Conservation (phyloP, 1,140 invertebrate species). For the Lasaia peninsularis region DNA sequence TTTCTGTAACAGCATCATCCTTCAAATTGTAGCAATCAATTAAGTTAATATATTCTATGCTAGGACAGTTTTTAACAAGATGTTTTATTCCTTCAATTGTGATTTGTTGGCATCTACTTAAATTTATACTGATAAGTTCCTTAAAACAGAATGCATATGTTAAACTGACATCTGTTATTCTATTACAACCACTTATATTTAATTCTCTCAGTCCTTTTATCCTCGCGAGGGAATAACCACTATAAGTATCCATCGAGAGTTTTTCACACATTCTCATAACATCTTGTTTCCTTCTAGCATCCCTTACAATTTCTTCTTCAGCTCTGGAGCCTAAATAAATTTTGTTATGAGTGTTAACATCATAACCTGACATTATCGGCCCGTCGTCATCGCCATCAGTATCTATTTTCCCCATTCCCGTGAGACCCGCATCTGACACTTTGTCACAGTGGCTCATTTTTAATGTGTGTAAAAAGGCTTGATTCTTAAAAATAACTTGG, state of each 20-base stretch:
- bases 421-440: constrained; percentile 83
- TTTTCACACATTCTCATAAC: constrained; percentile 80
- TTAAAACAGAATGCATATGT: constrained; percentile 82
- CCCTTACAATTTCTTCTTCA: constrained; percentile 82
- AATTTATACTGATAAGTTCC: constrained; percentile 79
- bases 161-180: constrained; percentile 84
- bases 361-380: constrained; percentile 48
- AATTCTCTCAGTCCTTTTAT: constrained; percentile 78
- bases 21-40: constrained; percentile 82
- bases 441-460: constrained; percentile 81
- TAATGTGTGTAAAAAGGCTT: constrained; percentile 79
- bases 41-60: constrained; percentile 83
- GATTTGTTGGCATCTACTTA: constrained; percentile 84
- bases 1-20: constrained; percentile 80
- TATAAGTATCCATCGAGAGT: constrained; percentile 61
- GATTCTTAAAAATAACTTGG: constrained; percentile 80
- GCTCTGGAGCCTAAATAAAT: constrained; percentile 81
- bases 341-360: constrained; percentile 50
- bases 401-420: constrained; percentile 78
- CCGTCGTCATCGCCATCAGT: constrained; percentile 44
- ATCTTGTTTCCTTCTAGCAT: constrained; percentile 80
- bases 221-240: constrained; percentile 78
- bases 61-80: constrained; percentile 81
- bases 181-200: constrained; percentile 82
- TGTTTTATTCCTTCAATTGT: constrained; percentile 80